Conservation (phyloP, 2,113 vertebrate genomes). For the Sus scrofa region T2T-Sscrofa CM000817.6:31112501-31113000, state of each 20-base stretch:
- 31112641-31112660: background rate
- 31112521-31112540: no score
- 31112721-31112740: background rate
- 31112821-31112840: no score
- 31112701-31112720: background rate
- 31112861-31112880: no score
- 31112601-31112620: background rate
- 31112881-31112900: no score
- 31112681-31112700: no score
- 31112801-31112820: no score
- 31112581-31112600: background rate
- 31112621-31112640: background rate
- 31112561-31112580: background rate
- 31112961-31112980: background rate
- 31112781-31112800: background rate
- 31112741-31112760: background rate
- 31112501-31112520: no score
- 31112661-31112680: no score
- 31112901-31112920: no score
- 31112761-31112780: background rate
- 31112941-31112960: no score
- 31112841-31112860: no score
- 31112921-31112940: no score
- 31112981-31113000: background rate
- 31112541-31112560: background rate